These are phyloP conservation scores for Chaenocephalus aceratus DNA, from an alignment of 2,113 vertebrate genomes.

Conservation along the genomic window DNA sequence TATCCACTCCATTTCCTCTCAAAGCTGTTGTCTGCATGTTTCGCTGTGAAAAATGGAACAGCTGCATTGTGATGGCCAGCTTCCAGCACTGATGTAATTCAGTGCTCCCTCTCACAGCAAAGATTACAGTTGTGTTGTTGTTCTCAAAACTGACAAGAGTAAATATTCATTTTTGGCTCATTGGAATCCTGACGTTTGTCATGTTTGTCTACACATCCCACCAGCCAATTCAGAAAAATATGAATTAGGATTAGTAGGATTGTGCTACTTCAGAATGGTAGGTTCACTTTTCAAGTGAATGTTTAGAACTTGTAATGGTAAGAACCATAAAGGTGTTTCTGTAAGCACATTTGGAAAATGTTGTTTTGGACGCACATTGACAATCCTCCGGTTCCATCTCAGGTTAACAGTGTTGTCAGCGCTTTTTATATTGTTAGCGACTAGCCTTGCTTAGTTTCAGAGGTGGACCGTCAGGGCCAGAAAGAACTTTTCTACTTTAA, in stretches of 20 bases:
- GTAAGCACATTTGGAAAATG: no score
- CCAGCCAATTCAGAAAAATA: background rate
- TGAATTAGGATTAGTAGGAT: no score
- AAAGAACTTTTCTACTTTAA: no score
- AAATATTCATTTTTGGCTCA: conserved; percentile 11
- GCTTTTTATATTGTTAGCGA: background rate
- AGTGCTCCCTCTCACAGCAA: conserved; percentile 3
- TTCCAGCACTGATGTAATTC: conserved; percentile 36
- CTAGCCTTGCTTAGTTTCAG: no score
- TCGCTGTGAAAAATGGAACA: conserved; percentile 26
- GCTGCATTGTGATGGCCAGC: conserved; percentile 41
- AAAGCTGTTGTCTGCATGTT: conserved; percentile 4
- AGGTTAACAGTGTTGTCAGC: background rate
- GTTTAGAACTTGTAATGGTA: background rate
- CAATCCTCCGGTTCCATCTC: background rate
- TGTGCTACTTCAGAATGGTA: background rate
- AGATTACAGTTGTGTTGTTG: conserved; percentile 41
- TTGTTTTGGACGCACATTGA: no score
- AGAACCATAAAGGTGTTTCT: background rate
- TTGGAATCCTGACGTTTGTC: conserved; percentile 30
- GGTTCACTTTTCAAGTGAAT: background rate
- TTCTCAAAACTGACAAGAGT: conserved; percentile 13
- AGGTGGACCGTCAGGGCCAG: no score
- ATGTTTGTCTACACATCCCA: conserved; percentile 15
- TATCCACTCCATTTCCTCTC: background rate